These are phyloP conservation scores for Caretta caretta DNA, from an alignment of 2,113 vertebrate genomes.

Conservation along the genomic window DNA sequence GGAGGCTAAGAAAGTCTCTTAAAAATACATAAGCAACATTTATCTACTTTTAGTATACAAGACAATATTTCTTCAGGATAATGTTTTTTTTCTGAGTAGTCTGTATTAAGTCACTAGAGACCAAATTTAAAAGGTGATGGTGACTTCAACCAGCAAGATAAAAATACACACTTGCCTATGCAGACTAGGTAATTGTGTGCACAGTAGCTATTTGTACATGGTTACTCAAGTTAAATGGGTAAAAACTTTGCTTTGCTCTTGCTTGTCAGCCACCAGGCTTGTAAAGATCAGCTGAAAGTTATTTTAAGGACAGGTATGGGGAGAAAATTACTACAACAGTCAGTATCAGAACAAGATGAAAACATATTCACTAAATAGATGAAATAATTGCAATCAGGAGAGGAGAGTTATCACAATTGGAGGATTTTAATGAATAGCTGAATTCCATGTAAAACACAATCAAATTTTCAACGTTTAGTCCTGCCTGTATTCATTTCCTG, in stretches of 20 bases:
- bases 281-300: neutral
- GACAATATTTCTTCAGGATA: neutral
- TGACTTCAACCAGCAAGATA: neutral
- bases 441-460: conserved; percentile 76
- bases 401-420: conserved; percentile 70
- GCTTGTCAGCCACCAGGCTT: neutral
- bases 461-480: conserved; percentile 71
- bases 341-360: conserved; percentile 63
- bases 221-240: neutral
- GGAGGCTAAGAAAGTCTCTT: neutral
- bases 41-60: neutral
- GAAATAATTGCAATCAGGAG: conserved; percentile 77
- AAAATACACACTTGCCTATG: neutral
- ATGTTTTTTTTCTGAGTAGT: neutral
- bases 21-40: neutral
- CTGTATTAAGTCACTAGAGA: neutral
- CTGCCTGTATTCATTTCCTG: conserved; percentile 69
- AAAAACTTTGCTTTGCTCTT: neutral
- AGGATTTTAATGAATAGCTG: conserved; percentile 72
- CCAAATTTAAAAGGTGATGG: neutral
- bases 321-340: conserved; percentile 58
- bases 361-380: conserved; percentile 68
- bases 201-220: neutral
- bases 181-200: neutral
- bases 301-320: conserved; percentile 57